phyloP scores from a whole-genome alignment of 2,797 vertebrate genomes.

The Sebastes diploproa region DNA sequence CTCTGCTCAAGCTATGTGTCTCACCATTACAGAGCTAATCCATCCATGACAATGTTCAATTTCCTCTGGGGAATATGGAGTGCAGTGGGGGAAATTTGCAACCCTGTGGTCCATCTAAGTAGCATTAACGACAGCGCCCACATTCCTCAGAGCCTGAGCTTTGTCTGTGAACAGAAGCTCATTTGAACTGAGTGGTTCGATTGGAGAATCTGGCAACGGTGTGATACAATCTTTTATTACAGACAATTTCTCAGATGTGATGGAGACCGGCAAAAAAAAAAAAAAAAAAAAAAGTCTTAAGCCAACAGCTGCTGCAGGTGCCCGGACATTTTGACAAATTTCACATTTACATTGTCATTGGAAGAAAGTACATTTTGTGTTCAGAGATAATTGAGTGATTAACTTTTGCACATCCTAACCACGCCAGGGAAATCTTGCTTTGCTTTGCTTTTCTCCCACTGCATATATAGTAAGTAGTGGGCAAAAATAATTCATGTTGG shows the following conservation, averaged over 20 bases:
- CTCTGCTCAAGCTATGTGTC: constrained; percentile 95
- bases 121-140: constrained; percentile 65
- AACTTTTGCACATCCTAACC: neutral
- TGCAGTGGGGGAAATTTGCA: constrained; percentile 73
- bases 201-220: constrained; percentile 42
- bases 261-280: neutral
- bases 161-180: constrained; percentile 56
- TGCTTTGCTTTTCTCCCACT: neutral
- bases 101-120: constrained; percentile 72
- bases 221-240: constrained; percentile 51
- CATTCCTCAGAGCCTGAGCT: constrained; percentile 47
- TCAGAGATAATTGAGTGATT: constrained; percentile 32
- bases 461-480: neutral
- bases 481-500: neutral
- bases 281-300: neutral
- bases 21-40: constrained; percentile 98
- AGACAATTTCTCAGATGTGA: constrained; percentile 29
- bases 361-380: constrained; percentile 24
- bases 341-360: constrained; percentile 3
- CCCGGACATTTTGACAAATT: constrained; percentile 1
- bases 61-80: constrained; percentile 94
- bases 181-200: constrained; percentile 51
- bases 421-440: neutral
- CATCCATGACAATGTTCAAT: constrained; percentile 99
- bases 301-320: constrained; percentile 11